phyloP scores from a whole-genome alignment of 2,113 vertebrate genomes.

The Scartelaos histophorus region DNA sequence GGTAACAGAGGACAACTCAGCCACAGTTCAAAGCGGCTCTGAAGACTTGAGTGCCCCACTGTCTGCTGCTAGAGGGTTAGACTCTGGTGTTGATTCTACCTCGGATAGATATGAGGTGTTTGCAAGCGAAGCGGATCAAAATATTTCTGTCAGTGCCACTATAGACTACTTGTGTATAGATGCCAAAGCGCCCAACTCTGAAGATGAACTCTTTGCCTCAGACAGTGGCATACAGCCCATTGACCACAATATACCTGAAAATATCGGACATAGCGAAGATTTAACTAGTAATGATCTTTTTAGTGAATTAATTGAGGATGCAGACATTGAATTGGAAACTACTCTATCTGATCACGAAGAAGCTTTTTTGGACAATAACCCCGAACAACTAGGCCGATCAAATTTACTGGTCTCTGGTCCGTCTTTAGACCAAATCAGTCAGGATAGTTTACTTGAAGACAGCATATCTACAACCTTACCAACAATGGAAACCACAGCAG shows the following conservation, averaged over 20 bases:
- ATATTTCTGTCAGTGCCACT: constrained; percentile 50
- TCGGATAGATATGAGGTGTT: constrained; percentile 58
- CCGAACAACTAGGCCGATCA: constrained; percentile 40
- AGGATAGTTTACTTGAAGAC: constrained; percentile 90
- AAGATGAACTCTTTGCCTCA: constrained; percentile 54
- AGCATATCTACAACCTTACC: constrained; percentile 78
- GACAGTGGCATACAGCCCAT: constrained; percentile 19
- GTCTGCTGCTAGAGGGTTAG: constrained; percentile 47
- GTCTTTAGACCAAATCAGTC: constrained; percentile 85
- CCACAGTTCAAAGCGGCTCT: constrained; percentile 58
- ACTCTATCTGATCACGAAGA: constrained; percentile 74
- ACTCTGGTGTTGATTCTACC: constrained; percentile 69
- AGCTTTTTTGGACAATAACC: constrained; percentile 74
- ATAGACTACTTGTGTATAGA: constrained; percentile 65
- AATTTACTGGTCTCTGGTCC: constrained; percentile 74
- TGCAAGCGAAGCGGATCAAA: constrained; percentile 43
- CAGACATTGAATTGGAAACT: constrained; percentile 61
- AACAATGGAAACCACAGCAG: constrained; percentile 75
- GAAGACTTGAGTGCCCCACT: constrained; percentile 62
- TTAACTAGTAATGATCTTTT: constrained; percentile 67
- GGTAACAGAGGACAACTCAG: constrained; percentile 51
- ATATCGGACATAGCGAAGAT: constrained; percentile 55
- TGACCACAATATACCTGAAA: constrained; percentile 64
- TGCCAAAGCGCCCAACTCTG: constrained; percentile 74
- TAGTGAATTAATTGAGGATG: constrained; percentile 71